Conservation (phyloP, 2,797 vertebrate genomes). For the Phataginus tricuspis region DNA sequence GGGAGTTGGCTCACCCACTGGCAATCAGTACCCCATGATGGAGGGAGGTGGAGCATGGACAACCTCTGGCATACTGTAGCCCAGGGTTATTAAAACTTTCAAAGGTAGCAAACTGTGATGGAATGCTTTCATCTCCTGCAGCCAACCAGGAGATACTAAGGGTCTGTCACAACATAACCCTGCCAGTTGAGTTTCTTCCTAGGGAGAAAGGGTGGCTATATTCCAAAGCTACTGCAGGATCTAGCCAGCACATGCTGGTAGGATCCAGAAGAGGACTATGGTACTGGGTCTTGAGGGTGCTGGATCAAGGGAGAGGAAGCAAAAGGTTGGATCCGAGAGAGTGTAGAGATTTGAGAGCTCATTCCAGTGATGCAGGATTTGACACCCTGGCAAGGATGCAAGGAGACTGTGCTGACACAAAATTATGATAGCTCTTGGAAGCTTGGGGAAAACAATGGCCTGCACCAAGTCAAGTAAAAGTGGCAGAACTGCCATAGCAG, state of each 20-base stretch:
- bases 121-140: not conserved
- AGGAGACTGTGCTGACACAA: not conserved
- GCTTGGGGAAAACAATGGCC: not conserved
- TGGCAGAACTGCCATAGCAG: constrained; percentile 2
- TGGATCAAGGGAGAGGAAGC: not conserved
- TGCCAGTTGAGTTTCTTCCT: not conserved
- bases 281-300: not conserved
- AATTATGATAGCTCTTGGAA: not conserved
- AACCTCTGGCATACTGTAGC: not conserved
- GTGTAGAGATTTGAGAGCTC: not conserved
- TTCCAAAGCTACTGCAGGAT: not conserved
- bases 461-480: not conserved
- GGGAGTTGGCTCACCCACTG: not conserved
- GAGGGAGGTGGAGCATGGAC: not conserved
- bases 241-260: not conserved
- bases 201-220: not conserved
- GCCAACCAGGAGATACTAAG: not conserved
- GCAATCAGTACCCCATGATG: not conserved
- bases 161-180: not conserved
- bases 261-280: not conserved
- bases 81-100: not conserved
- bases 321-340: not conserved
- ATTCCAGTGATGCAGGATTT: not conserved
- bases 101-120: not conserved
- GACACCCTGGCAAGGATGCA: not conserved